A percentile compares a stretch with the other conserved stretches of the same genome.
Conservation (phyloP, 2,888 invertebrate species). For the Cetonia aurata region DNA sequence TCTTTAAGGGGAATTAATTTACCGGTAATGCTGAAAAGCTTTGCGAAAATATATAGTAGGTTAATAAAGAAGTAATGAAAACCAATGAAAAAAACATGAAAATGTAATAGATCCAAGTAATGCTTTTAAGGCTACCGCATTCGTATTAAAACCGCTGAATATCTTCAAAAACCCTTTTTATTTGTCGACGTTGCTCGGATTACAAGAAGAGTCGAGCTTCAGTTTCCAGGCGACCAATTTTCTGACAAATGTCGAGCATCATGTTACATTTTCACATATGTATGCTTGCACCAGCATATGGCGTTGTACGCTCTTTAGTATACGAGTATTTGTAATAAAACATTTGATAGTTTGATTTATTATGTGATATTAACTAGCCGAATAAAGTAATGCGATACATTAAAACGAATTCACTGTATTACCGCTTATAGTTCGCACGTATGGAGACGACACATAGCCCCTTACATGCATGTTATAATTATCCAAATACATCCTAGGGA, state of each 20-base stretch:
- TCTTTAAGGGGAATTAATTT: neutral
- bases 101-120: neutral
- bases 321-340: neutral
- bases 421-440: neutral
- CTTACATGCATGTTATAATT: too few relatives aligned
- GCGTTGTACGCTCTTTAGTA: neutral
- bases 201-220: slow-evolving; percentile 9
- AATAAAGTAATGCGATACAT: slow-evolving; percentile 17
- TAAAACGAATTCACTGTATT: slow-evolving; percentile 8
- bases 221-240: slow-evolving; percentile 17
- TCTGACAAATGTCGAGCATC: slow-evolving; percentile 37
- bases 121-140: neutral
- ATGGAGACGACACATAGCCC: too few relatives aligned
- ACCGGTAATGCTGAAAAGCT: neutral
- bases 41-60: too few relatives aligned
- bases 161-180: neutral
- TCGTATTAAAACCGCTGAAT: too few relatives aligned
- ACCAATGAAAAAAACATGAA: neutral
- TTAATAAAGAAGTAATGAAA: too few relatives aligned
- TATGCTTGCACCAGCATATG: slow-evolving; percentile 21
- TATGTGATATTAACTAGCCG: slow-evolving; percentile 15
- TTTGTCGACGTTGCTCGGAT: slow-evolving; percentile 1
- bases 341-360: slow-evolving; percentile 32
- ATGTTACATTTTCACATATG: slow-evolving; percentile 26
- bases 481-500: too few relatives aligned